These are phyloP conservation scores for Calyptomena viridis DNA, from an alignment of 2,113 vertebrate genomes.

Conservation along the genomic window DNA sequence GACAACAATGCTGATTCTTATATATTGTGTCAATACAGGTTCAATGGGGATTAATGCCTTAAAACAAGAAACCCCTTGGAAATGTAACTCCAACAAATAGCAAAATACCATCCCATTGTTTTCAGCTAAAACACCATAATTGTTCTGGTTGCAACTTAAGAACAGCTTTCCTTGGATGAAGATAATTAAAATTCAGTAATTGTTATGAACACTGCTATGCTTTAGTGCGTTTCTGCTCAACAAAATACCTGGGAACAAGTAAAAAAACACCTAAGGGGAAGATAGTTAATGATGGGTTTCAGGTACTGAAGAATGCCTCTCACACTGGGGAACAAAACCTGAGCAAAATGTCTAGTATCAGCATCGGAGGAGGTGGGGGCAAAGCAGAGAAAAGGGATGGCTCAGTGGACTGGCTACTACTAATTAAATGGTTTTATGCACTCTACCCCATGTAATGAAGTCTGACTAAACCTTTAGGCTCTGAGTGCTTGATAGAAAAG, in stretches of 20 bases:
- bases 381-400: neutral
- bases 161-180: conserved; percentile 51
- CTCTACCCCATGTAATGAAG: conserved; percentile 54
- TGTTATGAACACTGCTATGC: conserved; percentile 26
- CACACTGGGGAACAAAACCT: conserved; percentile 25
- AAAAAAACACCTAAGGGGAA: conserved; percentile 38
- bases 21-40: neutral
- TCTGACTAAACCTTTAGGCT: conserved; percentile 31
- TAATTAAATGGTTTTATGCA: neutral
- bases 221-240: conserved; percentile 47
- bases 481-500: conserved; percentile 10
- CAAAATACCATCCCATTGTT: conserved; percentile 33
- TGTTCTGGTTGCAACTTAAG: conserved; percentile 70
- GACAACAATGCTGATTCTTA: conserved; percentile 55
- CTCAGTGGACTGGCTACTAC: conserved; percentile 7
- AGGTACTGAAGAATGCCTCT: conserved; percentile 14
- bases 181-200: conserved; percentile 66
- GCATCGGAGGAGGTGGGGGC: neutral
- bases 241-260: conserved; percentile 32
- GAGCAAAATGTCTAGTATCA: neutral
- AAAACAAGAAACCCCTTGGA: conserved; percentile 8
- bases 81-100: conserved; percentile 6
- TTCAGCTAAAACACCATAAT: conserved; percentile 73
- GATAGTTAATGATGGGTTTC: conserved; percentile 33
- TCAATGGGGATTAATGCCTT: neutral